Evolutionary conservation across 2,113 vertebrate genomes (phyloP).

Genomic region (Pterophyllum scalare): DNA sequence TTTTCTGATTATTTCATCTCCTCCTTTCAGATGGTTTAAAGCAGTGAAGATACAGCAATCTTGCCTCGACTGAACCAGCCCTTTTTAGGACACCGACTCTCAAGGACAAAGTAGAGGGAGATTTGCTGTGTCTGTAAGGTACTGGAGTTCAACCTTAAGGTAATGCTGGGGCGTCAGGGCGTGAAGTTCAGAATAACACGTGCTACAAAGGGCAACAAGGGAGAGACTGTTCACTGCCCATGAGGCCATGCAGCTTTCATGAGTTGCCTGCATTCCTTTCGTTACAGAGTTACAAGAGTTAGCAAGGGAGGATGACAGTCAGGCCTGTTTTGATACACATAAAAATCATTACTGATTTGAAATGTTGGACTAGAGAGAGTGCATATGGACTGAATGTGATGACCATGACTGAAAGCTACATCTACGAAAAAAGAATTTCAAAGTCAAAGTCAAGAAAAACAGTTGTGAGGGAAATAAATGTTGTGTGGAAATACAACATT

Average conservation of each 20-base stretch:
- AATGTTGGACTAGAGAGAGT: not conserved
- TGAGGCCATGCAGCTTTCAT: slow-evolving; percentile 39
- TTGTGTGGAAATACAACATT: not conserved
- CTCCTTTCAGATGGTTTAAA: not conserved
- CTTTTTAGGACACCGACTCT: slow-evolving; percentile 44
- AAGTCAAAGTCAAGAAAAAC: not conserved
- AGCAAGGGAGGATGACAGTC: not conserved
- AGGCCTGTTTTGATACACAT: not conserved
- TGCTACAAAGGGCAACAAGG: slow-evolving; percentile 53
- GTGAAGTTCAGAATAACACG: slow-evolving; percentile 64
- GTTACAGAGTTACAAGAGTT: slow-evolving; percentile 41
- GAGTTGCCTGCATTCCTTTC: slow-evolving; percentile 58
- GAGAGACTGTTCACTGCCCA: slow-evolving; percentile 53
- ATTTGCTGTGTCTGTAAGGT: slow-evolving; percentile 46
- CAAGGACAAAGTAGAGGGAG: slow-evolving; percentile 34
- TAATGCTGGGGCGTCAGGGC: slow-evolving; percentile 44
- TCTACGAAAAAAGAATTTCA: not conserved
- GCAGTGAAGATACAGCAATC: slow-evolving; percentile 8
- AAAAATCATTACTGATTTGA: not conserved
- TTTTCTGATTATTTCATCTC: not conserved
- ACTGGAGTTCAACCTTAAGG: slow-evolving; percentile 49
- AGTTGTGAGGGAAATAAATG: not conserved
- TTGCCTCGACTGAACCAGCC: not conserved
- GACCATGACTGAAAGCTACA: not conserved
- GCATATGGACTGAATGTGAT: not conserved